Percentiles rank a stretch among this genome's conserved stretches.
Evolutionary conservation across 1,140 invertebrate species (phyloP).

Genomic region (Drosophila pallidifrons): DNA sequence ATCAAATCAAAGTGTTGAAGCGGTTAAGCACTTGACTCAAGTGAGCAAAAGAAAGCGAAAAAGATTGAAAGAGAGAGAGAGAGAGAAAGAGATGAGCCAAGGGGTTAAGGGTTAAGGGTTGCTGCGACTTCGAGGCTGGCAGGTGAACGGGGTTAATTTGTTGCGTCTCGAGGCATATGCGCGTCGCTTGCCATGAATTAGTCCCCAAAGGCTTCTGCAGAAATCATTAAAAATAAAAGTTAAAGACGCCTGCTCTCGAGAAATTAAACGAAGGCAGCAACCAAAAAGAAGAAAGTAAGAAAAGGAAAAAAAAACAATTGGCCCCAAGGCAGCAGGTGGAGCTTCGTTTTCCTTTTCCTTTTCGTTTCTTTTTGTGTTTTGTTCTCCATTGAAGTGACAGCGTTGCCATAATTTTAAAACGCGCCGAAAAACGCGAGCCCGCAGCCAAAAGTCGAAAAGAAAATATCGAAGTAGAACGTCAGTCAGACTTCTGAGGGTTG

Average conservation of each 20-base stretch:
- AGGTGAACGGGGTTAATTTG: conserved; percentile 78
- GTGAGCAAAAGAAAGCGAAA: conserved; percentile 3
- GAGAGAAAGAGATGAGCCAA: conserved; percentile 1
- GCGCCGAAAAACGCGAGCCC: conserved; percentile 58
- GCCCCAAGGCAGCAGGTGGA: conserved; percentile 19
- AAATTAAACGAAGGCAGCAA: conserved; percentile 67
- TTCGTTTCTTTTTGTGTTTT: neutral
- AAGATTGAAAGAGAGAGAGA: conserved; percentile 4
- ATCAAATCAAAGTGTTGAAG: conserved; percentile 83
- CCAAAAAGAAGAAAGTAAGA: conserved; percentile 58
- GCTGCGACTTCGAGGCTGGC: conserved; percentile 39
- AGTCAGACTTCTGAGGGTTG: conserved; percentile 36
- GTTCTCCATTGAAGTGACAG: conserved; percentile 65
- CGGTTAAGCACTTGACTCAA: conserved; percentile 69
- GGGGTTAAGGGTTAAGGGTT: conserved; percentile 63
- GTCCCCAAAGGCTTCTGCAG: conserved; percentile 71
- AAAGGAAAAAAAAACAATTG: conserved; percentile 10
- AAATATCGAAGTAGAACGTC: conserved; percentile 55
- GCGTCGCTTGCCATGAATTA: conserved; percentile 63
- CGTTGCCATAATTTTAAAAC: conserved; percentile 74
- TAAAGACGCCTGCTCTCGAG: conserved; percentile 22
- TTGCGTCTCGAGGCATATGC: conserved; percentile 76
- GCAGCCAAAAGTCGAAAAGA: conserved; percentile 42
- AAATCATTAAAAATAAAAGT: conserved; percentile 74
- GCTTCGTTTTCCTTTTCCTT: too few species aligned